Percentiles rank a stretch among this genome's conserved stretches.
phyloP scores from a whole-genome alignment of 2,797 vertebrate genomes.

The Neoniphon sammara region DNA sequence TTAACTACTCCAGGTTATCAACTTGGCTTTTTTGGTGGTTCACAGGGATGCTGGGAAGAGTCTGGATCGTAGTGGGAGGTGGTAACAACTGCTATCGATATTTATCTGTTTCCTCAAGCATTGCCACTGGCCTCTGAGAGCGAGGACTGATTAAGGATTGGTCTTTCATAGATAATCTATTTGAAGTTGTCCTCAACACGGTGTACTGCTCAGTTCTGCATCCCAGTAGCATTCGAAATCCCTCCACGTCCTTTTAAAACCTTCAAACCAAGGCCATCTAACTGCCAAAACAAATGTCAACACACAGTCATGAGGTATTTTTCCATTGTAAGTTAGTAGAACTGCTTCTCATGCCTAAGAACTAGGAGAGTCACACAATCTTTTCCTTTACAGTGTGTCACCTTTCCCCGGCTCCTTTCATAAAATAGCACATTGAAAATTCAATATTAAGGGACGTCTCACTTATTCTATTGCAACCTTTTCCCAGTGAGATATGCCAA shows the following conservation, averaged over 20 bases:
- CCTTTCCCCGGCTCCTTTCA: neutral
- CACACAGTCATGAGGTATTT: conserved; percentile 9
- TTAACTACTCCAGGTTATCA: conserved; percentile 16
- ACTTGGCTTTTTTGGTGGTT: conserved; percentile 2
- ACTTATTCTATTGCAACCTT: neutral
- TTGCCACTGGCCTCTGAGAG: conserved; percentile 1
- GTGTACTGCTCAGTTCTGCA: conserved; percentile 47
- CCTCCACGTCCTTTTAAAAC: conserved; percentile 44
- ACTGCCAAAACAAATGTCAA: conserved; percentile 47
- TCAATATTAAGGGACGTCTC: conserved; percentile 1
- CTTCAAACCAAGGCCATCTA: conserved; percentile 32
- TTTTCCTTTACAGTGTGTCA: neutral
- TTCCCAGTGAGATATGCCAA: neutral
- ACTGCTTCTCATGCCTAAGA: conserved; percentile 3
- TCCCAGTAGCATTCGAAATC: conserved; percentile 41
- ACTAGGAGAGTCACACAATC: neutral
- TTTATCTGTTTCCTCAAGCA: neutral
- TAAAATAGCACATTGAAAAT: neutral
- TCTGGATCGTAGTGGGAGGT: conserved; percentile 10
- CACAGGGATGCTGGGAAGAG: neutral
- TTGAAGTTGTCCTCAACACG: conserved; percentile 20
- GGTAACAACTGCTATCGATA: conserved; percentile 31
- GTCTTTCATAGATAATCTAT: conserved; percentile 38
- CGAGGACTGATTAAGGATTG: conserved; percentile 11
- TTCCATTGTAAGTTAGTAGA: neutral